Conservation (phyloP, 2,888 invertebrate species). For the Andrena marginata region DNA sequence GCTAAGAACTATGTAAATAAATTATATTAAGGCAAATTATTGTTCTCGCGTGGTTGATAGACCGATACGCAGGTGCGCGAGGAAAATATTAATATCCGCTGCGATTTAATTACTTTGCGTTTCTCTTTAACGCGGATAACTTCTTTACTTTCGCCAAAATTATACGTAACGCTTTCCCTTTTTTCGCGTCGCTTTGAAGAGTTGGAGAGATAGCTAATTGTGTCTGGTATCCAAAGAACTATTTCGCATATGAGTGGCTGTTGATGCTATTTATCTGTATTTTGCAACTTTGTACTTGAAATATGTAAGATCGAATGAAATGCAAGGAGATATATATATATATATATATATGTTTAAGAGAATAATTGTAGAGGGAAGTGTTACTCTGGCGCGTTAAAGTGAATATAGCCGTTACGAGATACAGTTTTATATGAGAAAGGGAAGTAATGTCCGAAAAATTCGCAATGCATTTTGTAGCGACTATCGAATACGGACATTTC, state of each 20-base stretch:
- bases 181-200: not conserved
- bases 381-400: not conserved
- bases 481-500: conserved; percentile 23
- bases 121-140: conserved; percentile 1
- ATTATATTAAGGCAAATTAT: conserved; percentile 28
- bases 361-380: not conserved
- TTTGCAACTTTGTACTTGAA: conserved; percentile 11
- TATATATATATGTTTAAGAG: not conserved
- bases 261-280: not conserved
- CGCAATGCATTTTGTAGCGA: conserved; percentile 7
- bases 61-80: not conserved
- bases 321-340: not conserved
- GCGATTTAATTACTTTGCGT: not conserved
- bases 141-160: not conserved
- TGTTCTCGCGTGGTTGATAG: conserved; percentile 1
- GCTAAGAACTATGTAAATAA: conserved; percentile 59
- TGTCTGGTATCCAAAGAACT: not conserved
- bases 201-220: not conserved
- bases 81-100: not conserved
- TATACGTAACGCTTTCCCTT: not conserved
- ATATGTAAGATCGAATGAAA: not conserved
- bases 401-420: not conserved
- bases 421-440: conserved; percentile 3
- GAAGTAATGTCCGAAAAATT: not conserved
- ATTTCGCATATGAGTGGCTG: not conserved